Conservation (phyloP, 2,888 invertebrate genomes). For the Apotomis turbidana region DNA sequence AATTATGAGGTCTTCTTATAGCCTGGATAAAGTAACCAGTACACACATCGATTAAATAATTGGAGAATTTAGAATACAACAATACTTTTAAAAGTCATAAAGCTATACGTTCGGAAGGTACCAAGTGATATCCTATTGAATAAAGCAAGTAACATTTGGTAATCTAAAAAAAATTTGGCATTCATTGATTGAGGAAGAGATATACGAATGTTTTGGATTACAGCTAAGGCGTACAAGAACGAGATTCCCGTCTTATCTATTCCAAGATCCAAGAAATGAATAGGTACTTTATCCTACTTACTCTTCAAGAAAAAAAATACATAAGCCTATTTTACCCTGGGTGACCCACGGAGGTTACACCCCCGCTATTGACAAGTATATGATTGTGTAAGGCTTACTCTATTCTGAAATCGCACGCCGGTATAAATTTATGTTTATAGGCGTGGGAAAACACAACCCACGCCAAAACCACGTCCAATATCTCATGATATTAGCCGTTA, state of each 20-base stretch:
- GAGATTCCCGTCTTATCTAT: neutral
- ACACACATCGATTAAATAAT: too few species aligned
- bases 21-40: too few species aligned
- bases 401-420: constrained; percentile 5
- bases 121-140: too few species aligned
- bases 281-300: neutral
- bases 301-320: neutral
- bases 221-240: too few species aligned
- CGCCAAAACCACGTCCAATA: neutral
- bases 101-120: too few species aligned
- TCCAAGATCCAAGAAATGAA: neutral
- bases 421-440: constrained; percentile 19
- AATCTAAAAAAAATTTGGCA: too few species aligned
- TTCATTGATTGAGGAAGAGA: too few species aligned
- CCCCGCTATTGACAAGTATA: constrained; percentile 10
- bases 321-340: constrained; percentile 1
- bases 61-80: too few species aligned
- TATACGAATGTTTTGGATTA: too few species aligned
- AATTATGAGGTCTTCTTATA: too few species aligned
- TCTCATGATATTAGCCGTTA: constrained; percentile 12
- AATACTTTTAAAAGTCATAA: too few species aligned
- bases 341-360: neutral
- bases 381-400: constrained; percentile 1
- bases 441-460: constrained; percentile 32
- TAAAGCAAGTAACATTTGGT: too few species aligned